phyloP scores from a whole-genome alignment of 2,888 invertebrate species.

The Brachycybe producta region DNA sequence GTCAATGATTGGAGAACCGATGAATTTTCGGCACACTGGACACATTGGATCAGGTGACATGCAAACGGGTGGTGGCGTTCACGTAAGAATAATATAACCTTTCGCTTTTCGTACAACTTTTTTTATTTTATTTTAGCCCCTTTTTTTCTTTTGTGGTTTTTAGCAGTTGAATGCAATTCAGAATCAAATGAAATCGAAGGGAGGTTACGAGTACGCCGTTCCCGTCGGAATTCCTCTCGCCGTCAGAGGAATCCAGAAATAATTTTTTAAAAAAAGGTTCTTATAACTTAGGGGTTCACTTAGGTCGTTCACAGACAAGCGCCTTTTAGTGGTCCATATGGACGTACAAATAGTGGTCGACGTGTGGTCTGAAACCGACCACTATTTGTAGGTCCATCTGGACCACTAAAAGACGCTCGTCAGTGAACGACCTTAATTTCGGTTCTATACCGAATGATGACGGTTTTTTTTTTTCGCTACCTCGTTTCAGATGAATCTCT shows the following conservation, averaged over 20 bases:
- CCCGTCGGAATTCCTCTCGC: conserved; percentile 24
- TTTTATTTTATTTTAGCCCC: background rate
- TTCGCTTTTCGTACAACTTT: background rate
- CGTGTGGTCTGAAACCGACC: too few species aligned
- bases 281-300: too few species aligned
- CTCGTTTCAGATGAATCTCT: too few species aligned
- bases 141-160: background rate
- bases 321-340: too few species aligned
- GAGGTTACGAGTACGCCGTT: conserved; percentile 66
- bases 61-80: conserved; percentile 55
- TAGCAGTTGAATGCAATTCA: conserved; percentile 68
- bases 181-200: conserved; percentile 92
- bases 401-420: too few species aligned
- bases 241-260: conserved; percentile 15
- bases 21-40: conserved; percentile 88
- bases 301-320: too few species aligned
- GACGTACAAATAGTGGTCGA: too few species aligned
- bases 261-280: background rate
- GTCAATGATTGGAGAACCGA: conserved; percentile 90
- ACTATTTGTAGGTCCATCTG: too few species aligned
- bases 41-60: conserved; percentile 83
- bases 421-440: too few species aligned
- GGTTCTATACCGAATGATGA: too few species aligned
- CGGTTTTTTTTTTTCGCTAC: too few species aligned
- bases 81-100: conserved; percentile 17